Evolutionary conservation across 2,888 invertebrate species (phyloP).

Genomic region (Rotaria macrura): DNA sequence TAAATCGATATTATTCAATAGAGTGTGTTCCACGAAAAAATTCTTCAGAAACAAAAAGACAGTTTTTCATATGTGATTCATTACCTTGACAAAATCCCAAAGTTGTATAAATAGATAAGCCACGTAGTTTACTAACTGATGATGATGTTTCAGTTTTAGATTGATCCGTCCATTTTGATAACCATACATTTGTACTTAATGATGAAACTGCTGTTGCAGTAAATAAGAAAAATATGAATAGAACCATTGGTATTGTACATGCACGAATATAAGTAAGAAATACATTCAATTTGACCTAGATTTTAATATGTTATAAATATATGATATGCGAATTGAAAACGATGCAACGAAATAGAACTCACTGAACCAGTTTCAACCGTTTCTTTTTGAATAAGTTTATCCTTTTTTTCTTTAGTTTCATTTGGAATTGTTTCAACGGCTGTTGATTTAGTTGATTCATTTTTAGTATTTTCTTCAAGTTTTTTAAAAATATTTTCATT

Average conservation of each 20-base stretch:
- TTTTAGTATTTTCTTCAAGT: background rate
- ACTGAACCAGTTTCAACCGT: slow-evolving; percentile 26
- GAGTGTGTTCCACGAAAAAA: too few species aligned
- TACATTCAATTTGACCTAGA: slow-evolving; percentile 25
- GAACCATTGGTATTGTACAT: background rate
- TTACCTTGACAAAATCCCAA: background rate
- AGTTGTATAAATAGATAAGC: background rate
- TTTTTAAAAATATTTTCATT: too few species aligned
- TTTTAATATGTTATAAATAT: too few species aligned
- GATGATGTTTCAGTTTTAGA: background rate
- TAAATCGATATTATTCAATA: too few species aligned
- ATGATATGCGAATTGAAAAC: too few species aligned
- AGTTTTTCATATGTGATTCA: background rate
- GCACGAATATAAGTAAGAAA: slow-evolving; percentile 27
- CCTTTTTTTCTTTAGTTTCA: background rate
- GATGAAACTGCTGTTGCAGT: background rate
- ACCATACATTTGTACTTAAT: slow-evolving; percentile 18
- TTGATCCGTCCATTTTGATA: slow-evolving; percentile 24
- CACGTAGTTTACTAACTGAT: background rate
- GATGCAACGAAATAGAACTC: background rate
- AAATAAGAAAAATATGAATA: background rate
- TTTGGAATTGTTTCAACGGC: too few species aligned
- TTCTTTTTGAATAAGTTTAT: slow-evolving; percentile 27
- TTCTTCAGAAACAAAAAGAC: background rate
- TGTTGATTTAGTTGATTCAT: background rate